Evolutionary conservation across 1,140 invertebrate species (phyloP).

Genomic region (Trialeurodes vaporariorum): DNA sequence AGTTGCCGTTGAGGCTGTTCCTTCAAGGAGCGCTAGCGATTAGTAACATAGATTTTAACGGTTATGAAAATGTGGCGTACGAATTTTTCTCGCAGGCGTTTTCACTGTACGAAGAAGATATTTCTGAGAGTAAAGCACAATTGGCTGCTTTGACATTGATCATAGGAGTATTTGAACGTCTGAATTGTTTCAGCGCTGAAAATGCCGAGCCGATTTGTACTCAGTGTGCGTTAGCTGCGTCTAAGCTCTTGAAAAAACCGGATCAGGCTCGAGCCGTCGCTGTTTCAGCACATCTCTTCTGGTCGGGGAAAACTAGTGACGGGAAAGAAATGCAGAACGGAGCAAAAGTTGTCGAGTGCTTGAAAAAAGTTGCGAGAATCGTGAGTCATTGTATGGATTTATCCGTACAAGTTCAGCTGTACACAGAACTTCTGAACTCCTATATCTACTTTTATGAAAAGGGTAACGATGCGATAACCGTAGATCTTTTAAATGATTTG

Average conservation of each 20-base stretch:
- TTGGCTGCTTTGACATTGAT: constrained; percentile 90
- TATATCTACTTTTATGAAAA: constrained; percentile 92
- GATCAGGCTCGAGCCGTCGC: constrained; percentile 90
- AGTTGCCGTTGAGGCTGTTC: constrained; percentile 85
- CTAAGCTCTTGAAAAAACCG: constrained; percentile 93
- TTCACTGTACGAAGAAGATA: constrained; percentile 96
- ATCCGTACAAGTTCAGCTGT: constrained; percentile 90
- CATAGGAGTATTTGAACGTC: constrained; percentile 90
- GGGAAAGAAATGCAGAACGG: constrained; percentile 75
- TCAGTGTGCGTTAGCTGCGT: constrained; percentile 85
- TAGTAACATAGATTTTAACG: constrained; percentile 83
- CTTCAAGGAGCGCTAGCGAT: constrained; percentile 90
- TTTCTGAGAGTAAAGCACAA: constrained; percentile 94
- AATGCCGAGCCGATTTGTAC: constrained; percentile 93
- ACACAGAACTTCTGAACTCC: constrained; percentile 87
- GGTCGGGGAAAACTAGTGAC: constrained; percentile 75
- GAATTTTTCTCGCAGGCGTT: constrained; percentile 98
- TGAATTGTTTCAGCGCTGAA: constrained; percentile 86
- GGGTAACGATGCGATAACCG: constrained; percentile 67
- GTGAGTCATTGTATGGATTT: constrained; percentile 95
- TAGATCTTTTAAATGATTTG: constrained; percentile 69
- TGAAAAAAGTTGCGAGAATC: constrained; percentile 90
- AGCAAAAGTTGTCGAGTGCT: constrained; percentile 81
- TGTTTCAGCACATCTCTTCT: constrained; percentile 89
- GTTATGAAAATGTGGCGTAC: constrained; percentile 92